Evolutionary conservation across 2,797 vertebrate genomes (phyloP).

Genomic region (Phrynocephalus vlangalii): DNA sequence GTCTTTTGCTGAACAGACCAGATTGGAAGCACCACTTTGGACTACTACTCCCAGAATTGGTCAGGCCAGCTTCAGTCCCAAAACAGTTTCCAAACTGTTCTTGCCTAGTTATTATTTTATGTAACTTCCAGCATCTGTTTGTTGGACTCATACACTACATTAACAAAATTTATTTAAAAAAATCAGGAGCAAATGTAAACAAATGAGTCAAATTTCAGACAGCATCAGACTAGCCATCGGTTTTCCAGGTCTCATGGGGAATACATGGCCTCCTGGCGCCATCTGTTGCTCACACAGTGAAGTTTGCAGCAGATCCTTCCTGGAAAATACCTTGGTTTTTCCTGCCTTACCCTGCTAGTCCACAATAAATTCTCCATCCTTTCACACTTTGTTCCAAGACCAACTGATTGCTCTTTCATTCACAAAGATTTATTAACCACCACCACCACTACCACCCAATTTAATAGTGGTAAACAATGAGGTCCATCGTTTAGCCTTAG

Average conservation of each 20-base stretch:
- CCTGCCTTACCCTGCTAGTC: no score
- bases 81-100: no score
- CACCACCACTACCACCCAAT: background rate
- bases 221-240: no score
- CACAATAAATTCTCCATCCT: background rate
- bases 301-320: background rate
- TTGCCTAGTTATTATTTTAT: no score
- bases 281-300: constrained; percentile 47
- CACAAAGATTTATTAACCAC: background rate
- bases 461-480: background rate
- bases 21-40: no score
- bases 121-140: background rate
- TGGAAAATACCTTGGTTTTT: background rate
- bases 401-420: background rate
- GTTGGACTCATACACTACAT: background rate
- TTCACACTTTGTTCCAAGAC: background rate
- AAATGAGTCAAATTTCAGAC: background rate
- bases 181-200: no score
- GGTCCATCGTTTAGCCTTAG: background rate
- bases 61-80: no score
- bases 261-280: constrained; percentile 41
- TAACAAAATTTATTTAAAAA: background rate
- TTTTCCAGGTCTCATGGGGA: background rate
- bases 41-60: no score
- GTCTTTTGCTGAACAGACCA: no score